phyloP scores from a whole-genome alignment of 2,113 vertebrate genomes.

The Amblyopsis rosae region DNA sequence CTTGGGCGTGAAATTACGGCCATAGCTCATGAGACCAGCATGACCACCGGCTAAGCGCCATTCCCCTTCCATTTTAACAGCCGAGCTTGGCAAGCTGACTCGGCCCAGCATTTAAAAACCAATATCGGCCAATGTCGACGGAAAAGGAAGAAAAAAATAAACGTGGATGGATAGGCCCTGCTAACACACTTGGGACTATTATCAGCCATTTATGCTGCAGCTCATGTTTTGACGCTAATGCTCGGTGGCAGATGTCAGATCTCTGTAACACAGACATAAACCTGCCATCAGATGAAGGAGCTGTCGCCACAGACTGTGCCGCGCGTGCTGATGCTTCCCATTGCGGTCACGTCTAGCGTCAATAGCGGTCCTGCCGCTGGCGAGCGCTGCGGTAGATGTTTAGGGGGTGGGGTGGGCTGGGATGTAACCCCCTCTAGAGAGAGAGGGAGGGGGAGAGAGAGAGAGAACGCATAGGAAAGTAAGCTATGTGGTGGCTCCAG shows the following conservation, averaged over 20 bases:
- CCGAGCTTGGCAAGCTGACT: constrained; percentile 3
- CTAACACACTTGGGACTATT: constrained; percentile 14
- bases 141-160: neutral
- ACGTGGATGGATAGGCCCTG: constrained; percentile 24
- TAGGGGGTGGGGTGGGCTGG: constrained; percentile 17
- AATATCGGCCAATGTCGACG: constrained; percentile 13
- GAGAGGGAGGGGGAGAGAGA: constrained; percentile 4
- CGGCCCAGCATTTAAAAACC: constrained; percentile 11
- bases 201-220: neutral
- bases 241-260: constrained; percentile 46
- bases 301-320: constrained; percentile 16
- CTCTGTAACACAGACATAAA: constrained; percentile 38
- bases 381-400: constrained; percentile 21
- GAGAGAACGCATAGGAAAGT: neutral
- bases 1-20: constrained; percentile 24
- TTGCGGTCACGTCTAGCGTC: constrained; percentile 33
- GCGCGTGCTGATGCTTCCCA: constrained; percentile 12
- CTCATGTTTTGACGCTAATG: constrained; percentile 31
- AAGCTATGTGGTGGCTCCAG: neutral
- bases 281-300: constrained; percentile 40
- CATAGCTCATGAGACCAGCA: constrained; percentile 12
- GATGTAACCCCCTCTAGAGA: neutral
- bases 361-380: constrained; percentile 32
- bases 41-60: constrained; percentile 23
- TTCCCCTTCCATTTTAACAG: constrained; percentile 18